Evolutionary conservation across 2,113 vertebrate species (phyloP).

Genomic region (Bombycilla garrulus): DNA sequence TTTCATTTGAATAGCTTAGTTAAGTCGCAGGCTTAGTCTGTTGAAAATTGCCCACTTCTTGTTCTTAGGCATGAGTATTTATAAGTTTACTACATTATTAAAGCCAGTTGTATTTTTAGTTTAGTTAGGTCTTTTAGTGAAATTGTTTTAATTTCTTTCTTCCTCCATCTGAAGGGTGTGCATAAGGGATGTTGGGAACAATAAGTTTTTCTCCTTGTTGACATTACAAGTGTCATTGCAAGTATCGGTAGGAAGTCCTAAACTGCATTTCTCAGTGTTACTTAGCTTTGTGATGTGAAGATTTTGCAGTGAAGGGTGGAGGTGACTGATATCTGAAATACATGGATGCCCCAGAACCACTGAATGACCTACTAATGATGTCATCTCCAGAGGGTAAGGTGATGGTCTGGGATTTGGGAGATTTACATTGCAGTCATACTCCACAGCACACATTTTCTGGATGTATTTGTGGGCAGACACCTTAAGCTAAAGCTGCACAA

Average conservation of each 20-base stretch:
- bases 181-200: not conserved
- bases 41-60: not conserved
- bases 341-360: not conserved
- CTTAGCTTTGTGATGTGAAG: not conserved
- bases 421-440: not conserved
- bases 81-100: not conserved
- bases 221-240: not conserved
- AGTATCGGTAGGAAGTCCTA: not conserved
- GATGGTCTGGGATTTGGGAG: not conserved
- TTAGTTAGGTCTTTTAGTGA: not conserved
- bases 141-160: not conserved
- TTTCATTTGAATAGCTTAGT: not conserved
- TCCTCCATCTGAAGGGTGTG: not conserved
- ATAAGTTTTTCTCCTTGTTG: not conserved
- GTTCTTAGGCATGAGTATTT: not conserved
- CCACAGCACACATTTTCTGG: not conserved
- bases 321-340: not conserved
- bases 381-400: not conserved
- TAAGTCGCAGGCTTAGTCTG: not conserved
- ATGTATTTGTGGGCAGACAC: not conserved
- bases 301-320: not conserved
- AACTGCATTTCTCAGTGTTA: not conserved
- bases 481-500: not conserved
- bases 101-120: not conserved
- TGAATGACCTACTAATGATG: not conserved